Percentiles rank a stretch among this genome's conserved stretches.
Evolutionary conservation across 2,888 invertebrate species (phyloP).

Genomic region (Lamproptera curius): DNA sequence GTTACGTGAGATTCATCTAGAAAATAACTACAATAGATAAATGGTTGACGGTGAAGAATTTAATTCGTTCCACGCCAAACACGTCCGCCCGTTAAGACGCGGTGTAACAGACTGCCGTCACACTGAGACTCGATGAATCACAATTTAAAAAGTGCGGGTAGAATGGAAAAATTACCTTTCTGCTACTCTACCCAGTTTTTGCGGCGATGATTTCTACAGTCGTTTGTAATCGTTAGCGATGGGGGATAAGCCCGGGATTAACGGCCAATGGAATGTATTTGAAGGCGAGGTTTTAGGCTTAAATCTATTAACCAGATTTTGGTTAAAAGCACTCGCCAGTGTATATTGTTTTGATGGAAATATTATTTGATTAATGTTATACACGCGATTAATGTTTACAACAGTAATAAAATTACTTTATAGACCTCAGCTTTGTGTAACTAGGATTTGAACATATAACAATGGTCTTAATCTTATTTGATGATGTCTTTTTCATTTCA

Average conservation of each 20-base stretch:
- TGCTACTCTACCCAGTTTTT: constrained; percentile 14
- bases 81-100: constrained; percentile 3
- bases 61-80: background rate
- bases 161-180: constrained; percentile 21
- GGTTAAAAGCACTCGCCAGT: too few relatives aligned
- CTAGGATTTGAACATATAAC: too few relatives aligned
- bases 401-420: too few relatives aligned
- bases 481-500: too few relatives aligned
- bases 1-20: too few relatives aligned
- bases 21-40: too few relatives aligned
- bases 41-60: constrained; percentile 11
- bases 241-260: background rate
- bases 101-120: constrained; percentile 14
- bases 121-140: constrained; percentile 21
- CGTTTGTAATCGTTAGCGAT: constrained; percentile 20
- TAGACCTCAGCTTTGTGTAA: too few relatives aligned
- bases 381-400: too few relatives aligned
- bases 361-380: too few relatives aligned
- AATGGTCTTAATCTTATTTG: too few relatives aligned
- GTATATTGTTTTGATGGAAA: too few relatives aligned
- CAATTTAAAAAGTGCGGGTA: constrained; percentile 20
- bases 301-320: too few relatives aligned
- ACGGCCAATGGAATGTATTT: background rate
- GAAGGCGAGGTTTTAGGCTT: background rate
- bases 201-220: constrained; percentile 14